A percentile compares a stretch with the other conserved stretches of the same genome.
Evolutionary conservation across 2,888 invertebrate genomes (phyloP).

Genomic region (Malacosoma neustria): DNA sequence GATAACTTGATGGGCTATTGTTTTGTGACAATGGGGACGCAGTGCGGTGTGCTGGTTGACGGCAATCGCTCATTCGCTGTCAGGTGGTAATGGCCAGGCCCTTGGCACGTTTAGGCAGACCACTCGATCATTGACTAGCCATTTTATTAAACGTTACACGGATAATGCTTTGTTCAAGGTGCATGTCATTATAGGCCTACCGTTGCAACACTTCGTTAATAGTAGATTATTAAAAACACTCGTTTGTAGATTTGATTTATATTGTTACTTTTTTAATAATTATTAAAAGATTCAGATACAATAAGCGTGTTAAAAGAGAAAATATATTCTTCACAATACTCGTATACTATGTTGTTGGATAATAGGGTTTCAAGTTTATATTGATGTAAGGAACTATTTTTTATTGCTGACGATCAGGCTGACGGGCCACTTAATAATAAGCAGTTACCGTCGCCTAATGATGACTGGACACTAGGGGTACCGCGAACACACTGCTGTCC

Average conservation of each 20-base stretch:
- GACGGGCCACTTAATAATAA: too few relatives aligned
- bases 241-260: neutral
- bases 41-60: constrained; percentile 40
- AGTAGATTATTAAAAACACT: constrained; percentile 30
- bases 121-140: constrained; percentile 57
- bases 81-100: constrained; percentile 56
- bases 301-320: too few relatives aligned
- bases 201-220: constrained; percentile 49
- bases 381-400: too few relatives aligned
- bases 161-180: constrained; percentile 31
- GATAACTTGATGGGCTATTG: constrained; percentile 60
- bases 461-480: too few relatives aligned
- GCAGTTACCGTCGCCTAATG: too few relatives aligned
- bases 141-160: constrained; percentile 51
- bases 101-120: constrained; percentile 31
- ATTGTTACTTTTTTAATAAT: neutral
- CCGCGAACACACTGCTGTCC: too few relatives aligned
- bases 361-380: too few relatives aligned
- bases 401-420: too few relatives aligned
- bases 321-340: too few relatives aligned
- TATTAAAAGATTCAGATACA: neutral
- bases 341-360: too few relatives aligned
- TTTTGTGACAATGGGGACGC: constrained; percentile 54
- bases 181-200: constrained; percentile 25
- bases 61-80: constrained; percentile 64